Evolutionary conservation across 2,797 vertebrate genomes (phyloP).

Genomic region (Enteromius afrohamiltoni): DNA sequence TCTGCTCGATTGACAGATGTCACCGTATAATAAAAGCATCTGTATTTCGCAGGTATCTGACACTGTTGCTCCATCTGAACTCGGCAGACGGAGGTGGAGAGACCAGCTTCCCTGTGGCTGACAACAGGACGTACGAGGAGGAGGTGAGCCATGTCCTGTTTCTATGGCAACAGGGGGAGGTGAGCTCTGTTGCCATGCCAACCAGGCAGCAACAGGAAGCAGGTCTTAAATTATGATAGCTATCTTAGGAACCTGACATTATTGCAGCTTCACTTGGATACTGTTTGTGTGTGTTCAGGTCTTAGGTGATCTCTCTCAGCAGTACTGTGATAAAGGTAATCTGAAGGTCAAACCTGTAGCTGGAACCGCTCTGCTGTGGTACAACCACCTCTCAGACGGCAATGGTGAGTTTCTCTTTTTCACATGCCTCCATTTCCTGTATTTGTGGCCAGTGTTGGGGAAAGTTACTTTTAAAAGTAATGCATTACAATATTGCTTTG

Average conservation of each 20-base stretch:
- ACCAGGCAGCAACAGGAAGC: conserved; percentile 32
- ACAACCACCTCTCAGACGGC: conserved; percentile 96
- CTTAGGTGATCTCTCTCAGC: conserved; percentile 90
- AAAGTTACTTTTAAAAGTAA: too few relatives aligned
- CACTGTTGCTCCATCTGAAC: conserved; percentile 91
- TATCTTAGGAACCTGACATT: not conserved
- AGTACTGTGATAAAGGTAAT: conserved; percentile 91
- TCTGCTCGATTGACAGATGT: not conserved
- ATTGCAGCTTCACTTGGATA: not conserved
- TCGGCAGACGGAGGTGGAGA: conserved; percentile 90
- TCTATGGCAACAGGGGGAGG: conserved; percentile 28
- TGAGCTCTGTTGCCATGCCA: conserved; percentile 30
- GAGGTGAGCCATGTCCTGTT: conserved; percentile 76
- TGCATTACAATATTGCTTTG: too few relatives aligned
- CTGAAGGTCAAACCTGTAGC: conserved; percentile 87
- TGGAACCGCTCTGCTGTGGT: conserved; percentile 95
- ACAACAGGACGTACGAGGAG: conserved; percentile 95
- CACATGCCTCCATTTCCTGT: not conserved
- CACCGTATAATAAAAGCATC: not conserved
- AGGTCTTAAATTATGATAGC: not conserved
- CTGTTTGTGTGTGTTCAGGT: conserved; percentile 74
- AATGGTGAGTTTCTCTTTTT: conserved; percentile 78
- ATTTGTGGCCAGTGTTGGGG: not conserved
- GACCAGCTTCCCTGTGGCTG: conserved; percentile 93
- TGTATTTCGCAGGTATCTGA: conserved; percentile 83